These are phyloP conservation scores for Caenorhabditis sulstoni DNA, from an alignment of 2,888 invertebrate species.

Conservation along the genomic window DNA sequence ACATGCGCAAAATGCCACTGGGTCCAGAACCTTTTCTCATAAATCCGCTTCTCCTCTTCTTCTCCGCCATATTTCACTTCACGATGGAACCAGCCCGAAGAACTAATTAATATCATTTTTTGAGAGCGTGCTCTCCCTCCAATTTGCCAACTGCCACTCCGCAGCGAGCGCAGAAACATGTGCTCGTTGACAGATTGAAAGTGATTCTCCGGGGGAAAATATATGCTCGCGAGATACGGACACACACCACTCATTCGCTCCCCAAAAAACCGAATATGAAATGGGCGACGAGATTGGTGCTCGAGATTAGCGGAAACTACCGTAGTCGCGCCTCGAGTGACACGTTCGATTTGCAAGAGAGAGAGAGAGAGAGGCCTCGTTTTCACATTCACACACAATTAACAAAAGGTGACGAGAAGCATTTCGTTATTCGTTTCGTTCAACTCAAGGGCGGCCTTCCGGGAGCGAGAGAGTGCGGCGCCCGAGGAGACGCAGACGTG, in stretches of 20 bases:
- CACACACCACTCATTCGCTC: constrained; percentile 10
- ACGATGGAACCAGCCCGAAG: constrained; percentile 10
- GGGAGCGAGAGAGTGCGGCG: constrained; percentile 43
- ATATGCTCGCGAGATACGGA: constrained; percentile 37
- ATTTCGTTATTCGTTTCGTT: constrained; percentile 22
- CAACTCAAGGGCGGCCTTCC: constrained; percentile 53
- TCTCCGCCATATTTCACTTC: constrained; percentile 44
- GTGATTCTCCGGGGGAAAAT: constrained; percentile 17
- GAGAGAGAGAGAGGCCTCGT: background rate
- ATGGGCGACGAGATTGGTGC: constrained; percentile 12
- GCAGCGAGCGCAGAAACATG: constrained; percentile 29
- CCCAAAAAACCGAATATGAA: background rate
- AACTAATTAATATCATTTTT: constrained; percentile 56
- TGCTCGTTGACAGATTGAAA: constrained; percentile 55
- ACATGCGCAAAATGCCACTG: background rate
- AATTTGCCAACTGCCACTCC: constrained; percentile 47
- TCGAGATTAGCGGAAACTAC: constrained; percentile 20
- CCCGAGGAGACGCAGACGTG: constrained; percentile 49
- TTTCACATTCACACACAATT: constrained; percentile 42
- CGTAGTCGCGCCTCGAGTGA: constrained; percentile 3
- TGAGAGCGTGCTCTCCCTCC: constrained; percentile 7
- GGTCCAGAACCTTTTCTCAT: constrained; percentile 13
- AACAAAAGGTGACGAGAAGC: constrained; percentile 58
- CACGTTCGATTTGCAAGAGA: constrained; percentile 15
- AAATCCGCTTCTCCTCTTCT: constrained; percentile 10